phyloP scores from a whole-genome alignment of 2,888 invertebrate species.

The Ormyrus rosae region DNA sequence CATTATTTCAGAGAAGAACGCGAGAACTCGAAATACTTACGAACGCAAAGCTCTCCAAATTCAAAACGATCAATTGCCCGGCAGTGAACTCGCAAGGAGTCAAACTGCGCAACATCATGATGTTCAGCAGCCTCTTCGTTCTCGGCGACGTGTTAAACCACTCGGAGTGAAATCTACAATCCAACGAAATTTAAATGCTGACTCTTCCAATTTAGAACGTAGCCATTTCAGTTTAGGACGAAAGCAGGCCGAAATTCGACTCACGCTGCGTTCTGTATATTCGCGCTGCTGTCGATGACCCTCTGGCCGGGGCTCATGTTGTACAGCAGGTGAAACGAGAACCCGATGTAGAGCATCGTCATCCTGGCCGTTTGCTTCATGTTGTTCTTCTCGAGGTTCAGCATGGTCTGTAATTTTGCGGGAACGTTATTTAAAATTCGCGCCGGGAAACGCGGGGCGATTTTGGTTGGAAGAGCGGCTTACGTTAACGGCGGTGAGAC shows the following conservation, averaged over 20 bases:
- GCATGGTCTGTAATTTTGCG: constrained; percentile 23
- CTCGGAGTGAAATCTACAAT: too few relatives aligned
- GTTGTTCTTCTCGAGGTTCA: constrained; percentile 25
- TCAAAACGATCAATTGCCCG: neutral
- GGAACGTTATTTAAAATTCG: neutral
- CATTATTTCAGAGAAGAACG: too few relatives aligned
- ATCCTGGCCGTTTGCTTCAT: constrained; percentile 28
- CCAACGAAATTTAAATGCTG: too few relatives aligned
- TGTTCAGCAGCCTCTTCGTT: neutral
- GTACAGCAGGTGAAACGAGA: constrained; percentile 23
- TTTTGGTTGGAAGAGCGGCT: neutral
- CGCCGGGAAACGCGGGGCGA: too few relatives aligned
- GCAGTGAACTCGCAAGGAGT: constrained; percentile 26
- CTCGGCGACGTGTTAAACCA: too few relatives aligned
- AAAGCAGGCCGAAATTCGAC: neutral
- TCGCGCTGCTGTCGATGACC: constrained; percentile 27
- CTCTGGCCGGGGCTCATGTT: constrained; percentile 35
- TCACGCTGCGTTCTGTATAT: constrained; percentile 22
- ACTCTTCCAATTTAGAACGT: too few relatives aligned
- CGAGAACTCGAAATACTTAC: constrained; percentile 1
- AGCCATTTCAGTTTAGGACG: too few relatives aligned
- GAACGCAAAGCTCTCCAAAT: constrained; percentile 34
- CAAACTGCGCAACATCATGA: constrained; percentile 32
- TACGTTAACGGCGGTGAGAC: constrained; percentile 38
- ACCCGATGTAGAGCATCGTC: constrained; percentile 24